Evolutionary conservation across 2,797 vertebrate species (phyloP).

Genomic region (Ispidina lecontei): DNA sequence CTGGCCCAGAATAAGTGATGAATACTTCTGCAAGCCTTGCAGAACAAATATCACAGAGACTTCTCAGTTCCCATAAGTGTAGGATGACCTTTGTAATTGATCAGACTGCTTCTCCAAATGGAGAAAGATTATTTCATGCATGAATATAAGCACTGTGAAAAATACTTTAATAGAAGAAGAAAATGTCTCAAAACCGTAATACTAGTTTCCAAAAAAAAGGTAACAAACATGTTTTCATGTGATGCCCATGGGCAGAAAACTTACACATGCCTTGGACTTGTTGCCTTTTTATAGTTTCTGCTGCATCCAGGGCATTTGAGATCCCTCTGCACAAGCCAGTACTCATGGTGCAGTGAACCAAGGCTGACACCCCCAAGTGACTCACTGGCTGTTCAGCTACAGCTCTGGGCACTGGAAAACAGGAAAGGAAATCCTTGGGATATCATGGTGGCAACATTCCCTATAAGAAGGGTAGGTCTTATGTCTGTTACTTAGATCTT

Average conservation of each 20-base stretch:
- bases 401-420: background rate
- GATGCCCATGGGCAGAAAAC: background rate
- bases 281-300: background rate
- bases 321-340: background rate
- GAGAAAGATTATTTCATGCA: background rate
- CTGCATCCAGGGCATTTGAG: background rate
- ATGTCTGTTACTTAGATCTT: background rate
- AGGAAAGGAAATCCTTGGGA: background rate
- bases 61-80: background rate
- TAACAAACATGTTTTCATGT: background rate
- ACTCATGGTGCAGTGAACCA: background rate
- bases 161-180: background rate
- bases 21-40: background rate
- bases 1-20: background rate
- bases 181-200: background rate
- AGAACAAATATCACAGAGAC: background rate
- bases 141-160: background rate
- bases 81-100: background rate
- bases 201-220: background rate
- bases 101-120: background rate
- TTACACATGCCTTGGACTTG: background rate
- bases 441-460: background rate
- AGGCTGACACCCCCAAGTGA: background rate
- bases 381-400: background rate
- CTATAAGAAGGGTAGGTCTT: rapidly evolving